A percentile compares a stretch with the other conserved stretches of the same genome.
phyloP scores from a whole-genome alignment of 2,797 vertebrate genomes.

The Telmatherina bonti region DNA sequence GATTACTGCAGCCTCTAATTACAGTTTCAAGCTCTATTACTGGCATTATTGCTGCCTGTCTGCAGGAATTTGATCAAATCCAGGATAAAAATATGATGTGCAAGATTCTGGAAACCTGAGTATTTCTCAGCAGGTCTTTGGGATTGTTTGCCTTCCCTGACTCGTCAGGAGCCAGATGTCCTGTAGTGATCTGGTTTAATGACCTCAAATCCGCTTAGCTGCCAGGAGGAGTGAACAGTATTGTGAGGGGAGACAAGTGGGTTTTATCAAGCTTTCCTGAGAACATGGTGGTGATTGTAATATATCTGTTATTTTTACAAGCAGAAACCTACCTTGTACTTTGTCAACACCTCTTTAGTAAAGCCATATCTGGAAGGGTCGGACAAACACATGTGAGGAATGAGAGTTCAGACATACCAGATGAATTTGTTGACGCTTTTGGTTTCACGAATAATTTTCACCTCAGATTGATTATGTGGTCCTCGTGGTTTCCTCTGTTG shows the following conservation, averaged over 20 bases:
- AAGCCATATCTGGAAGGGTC: constrained; percentile 90
- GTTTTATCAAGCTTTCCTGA: constrained; percentile 7
- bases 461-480: constrained; percentile 95
- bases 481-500: constrained; percentile 96
- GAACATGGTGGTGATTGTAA: not conserved
- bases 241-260: constrained; percentile 10
- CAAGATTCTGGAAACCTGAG: not conserved
- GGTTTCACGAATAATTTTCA: constrained; percentile 41
- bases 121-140: not conserved
- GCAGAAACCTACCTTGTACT: constrained; percentile 90
- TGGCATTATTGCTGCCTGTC: not conserved
- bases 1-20: not conserved
- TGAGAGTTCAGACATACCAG: not conserved
- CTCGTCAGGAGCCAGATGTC: constrained; percentile 32
- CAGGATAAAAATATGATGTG: not conserved
- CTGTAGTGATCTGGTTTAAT: constrained; percentile 37
- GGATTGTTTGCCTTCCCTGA: constrained; percentile 5
- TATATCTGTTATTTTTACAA: not conserved
- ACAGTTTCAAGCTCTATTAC: not conserved
- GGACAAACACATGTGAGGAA: constrained; percentile 37
- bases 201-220: constrained; percentile 67
- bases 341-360: constrained; percentile 92
- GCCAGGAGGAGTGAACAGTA: constrained; percentile 16
- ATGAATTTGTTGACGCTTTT: not conserved
- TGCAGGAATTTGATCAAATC: not conserved